phyloP scores from a whole-genome alignment of 2,113 vertebrate species.

The Atractosteus spatula region DNA sequence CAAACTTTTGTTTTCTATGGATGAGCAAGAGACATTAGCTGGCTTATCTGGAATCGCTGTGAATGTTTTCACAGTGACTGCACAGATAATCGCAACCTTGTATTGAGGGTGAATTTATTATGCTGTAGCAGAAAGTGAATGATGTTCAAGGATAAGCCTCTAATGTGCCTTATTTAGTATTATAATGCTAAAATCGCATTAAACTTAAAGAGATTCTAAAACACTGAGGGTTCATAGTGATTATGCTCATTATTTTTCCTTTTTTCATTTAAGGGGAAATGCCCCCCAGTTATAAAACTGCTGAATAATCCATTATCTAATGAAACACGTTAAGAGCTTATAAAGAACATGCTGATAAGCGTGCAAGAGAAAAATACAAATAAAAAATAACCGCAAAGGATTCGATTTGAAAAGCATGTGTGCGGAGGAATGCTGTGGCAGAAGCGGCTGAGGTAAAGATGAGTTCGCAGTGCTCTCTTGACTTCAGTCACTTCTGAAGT shows the following conservation, averaged over 20 bases:
- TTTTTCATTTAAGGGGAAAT: constrained; percentile 19
- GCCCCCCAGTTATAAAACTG: constrained; percentile 18
- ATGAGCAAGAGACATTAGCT: constrained; percentile 9
- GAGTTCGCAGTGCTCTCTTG: no score
- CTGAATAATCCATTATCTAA: constrained; percentile 15
- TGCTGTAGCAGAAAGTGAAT: constrained; percentile 11
- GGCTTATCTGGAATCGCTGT: constrained; percentile 15
- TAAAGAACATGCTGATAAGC: constrained; percentile 5
- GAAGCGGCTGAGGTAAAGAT: no score
- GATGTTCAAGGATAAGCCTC: constrained; percentile 17
- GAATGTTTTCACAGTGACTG: constrained; percentile 12
- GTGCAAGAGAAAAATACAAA: constrained; percentile 6
- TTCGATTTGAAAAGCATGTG: constrained; percentile 4
- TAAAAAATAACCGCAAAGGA: constrained; percentile 1
- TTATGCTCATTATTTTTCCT: constrained; percentile 13
- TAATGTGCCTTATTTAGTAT: constrained; percentile 12
- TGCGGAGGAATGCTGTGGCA: no score
- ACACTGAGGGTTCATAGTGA: constrained; percentile 17
- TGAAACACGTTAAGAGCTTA: constrained; percentile 10
- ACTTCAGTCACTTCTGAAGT: no score
- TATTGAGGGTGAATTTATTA: constrained; percentile 13
- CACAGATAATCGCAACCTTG: constrained; percentile 21
- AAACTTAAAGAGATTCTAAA: constrained; percentile 14
- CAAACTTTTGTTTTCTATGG: not conserved
- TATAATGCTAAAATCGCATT: constrained; percentile 29